Evolutionary conservation across 2,113 vertebrate species (phyloP), one percentile per base, ranked within the genome.

Genomic region (Xiphophorus hellerii): DNA sequence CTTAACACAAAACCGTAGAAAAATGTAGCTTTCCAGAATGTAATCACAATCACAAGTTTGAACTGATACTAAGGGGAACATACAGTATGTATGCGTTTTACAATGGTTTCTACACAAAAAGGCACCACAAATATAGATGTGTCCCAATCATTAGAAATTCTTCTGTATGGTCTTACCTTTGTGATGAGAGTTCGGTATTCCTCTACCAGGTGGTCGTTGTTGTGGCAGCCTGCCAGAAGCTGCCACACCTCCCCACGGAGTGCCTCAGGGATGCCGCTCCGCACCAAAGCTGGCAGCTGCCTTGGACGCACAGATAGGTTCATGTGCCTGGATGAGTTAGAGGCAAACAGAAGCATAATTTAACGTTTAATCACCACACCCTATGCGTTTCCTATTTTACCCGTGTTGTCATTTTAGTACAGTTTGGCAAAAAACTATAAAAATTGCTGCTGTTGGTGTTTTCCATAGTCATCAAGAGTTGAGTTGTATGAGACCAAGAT

Each of bases 161-260:
- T 29, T 71, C 31, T 64, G 30, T 30, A 15, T 30, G 37, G 29
- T 54, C 80, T 91, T 96, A 99, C 98, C 96, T 99, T 99, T 37
- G 97, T 99, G 85, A 99, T 99, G 74, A 99, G 97, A n/a, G 97
- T 96, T 37, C 98, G 95, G 91, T 99, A 99, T 80, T 99, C 98
- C 88, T 99, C 98, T 75, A 99, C 97, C 71, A 96, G 95, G 91
- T 97, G 96, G 87, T 99, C 98, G 3, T 97, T 99, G 89, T 98
- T 98, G 83, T 99, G 97, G 85, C 98, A 99, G n/a, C 98, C 98
- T 0, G 98, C 97, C 77, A 99, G 94, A 69, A 99, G 90, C 93
- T 99, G 98, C 98, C 98, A 99, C 79, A 99, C 98, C 85, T 99
- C 97, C 4, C 98, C 98, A 9, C 97, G 90, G 2, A 99, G 96